Base-by-base conservation (phyloP, 2,797 vertebrate genomes). In the Fistularia commersonii region DNA sequence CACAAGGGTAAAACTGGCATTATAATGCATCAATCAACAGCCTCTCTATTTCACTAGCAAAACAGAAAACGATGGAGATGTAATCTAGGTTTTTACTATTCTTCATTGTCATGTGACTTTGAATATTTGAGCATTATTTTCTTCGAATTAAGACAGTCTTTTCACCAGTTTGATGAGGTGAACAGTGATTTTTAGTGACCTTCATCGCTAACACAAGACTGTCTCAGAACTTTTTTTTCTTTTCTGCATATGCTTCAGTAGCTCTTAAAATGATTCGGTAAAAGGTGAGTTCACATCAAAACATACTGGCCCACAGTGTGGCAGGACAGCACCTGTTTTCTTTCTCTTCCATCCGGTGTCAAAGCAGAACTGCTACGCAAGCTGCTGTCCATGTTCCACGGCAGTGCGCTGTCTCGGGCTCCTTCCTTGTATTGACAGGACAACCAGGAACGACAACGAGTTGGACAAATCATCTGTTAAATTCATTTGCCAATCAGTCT, bases 141-240 rank as follows among this genome's bases (percentile, higher is more conserved):
- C 62, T 79, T 76, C 58, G 57, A 76, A 50, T 43, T 8, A 62
- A 59, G 86, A 74, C 81, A 75, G 83, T 74, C 76, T 81, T 81
- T 87, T 78, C 72, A 79, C 66, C 76, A 80, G 69, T 93, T 98
- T 94, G 90, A 98, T 98, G 96, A 98, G 96, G 93, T 97, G 95
- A 98, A 92, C 84, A 47, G 82, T 88, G 87, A 90, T 72, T 80
- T 64, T 79, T 72, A 89, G 81, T 79, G 63, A 90, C 77, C 80
- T 77, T 85, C 83, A 59, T 80, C 69, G 65, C 86, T 87, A 74
- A 66, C 86, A 82, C 89, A 91, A 92, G 77, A 72, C 84, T 85
- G 81, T 86, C 77, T 85, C 82, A 72, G 80, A 91, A 88, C 90
- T 72, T 2, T 84, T 84, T 85, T 90, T 92, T 85, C 66, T 84